Percentiles rank a stretch among this genome's conserved stretches.
These are phyloP conservation scores for Heteropelma amictum DNA, from an alignment of 2,888 invertebrate genomes.

Conservation along the genomic window DNA sequence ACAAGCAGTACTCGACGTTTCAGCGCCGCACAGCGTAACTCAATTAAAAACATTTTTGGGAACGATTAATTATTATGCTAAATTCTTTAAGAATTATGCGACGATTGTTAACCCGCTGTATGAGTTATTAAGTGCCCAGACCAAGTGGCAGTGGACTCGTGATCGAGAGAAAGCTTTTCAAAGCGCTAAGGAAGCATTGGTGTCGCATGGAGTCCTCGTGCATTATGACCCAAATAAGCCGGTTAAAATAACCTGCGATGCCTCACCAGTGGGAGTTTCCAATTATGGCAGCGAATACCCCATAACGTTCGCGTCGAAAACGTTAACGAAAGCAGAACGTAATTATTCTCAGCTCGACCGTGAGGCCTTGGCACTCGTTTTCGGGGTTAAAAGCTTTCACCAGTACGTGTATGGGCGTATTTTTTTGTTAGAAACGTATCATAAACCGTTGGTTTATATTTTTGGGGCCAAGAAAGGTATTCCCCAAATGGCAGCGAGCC, in stretches of 20 bases:
- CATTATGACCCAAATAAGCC: slow-evolving; percentile 57
- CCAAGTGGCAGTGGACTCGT: slow-evolving; percentile 17
- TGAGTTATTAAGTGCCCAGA: slow-evolving; percentile 19
- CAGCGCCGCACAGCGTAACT: slow-evolving; percentile 6
- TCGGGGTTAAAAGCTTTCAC: slow-evolving; percentile 35
- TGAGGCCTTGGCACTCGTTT: slow-evolving; percentile 71
- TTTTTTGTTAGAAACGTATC: slow-evolving; percentile 38
- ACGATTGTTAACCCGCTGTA: slow-evolving; percentile 31
- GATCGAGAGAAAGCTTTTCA: neutral
- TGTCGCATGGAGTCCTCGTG: slow-evolving; percentile 38
- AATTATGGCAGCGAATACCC: slow-evolving; percentile 48
- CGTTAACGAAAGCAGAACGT: slow-evolving; percentile 44
- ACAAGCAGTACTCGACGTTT: slow-evolving; percentile 25
- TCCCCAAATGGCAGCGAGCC: slow-evolving; percentile 25
- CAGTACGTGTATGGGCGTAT: slow-evolving; percentile 32
- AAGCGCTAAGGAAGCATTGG: slow-evolving; percentile 10
- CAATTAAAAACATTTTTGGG: slow-evolving; percentile 38
- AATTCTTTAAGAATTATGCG: slow-evolving; percentile 36
- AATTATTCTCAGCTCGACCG: slow-evolving; percentile 64
- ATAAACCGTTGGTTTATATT: slow-evolving; percentile 44
- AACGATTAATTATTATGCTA: slow-evolving; percentile 46
- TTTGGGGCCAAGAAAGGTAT: slow-evolving; percentile 26
- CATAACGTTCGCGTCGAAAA: slow-evolving; percentile 54
- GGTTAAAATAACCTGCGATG: slow-evolving; percentile 72
- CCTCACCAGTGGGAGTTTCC: slow-evolving; percentile 66